Evolutionary conservation across 2,113 vertebrate species (phyloP).

Genomic region (Hippolais icterina): DNA sequence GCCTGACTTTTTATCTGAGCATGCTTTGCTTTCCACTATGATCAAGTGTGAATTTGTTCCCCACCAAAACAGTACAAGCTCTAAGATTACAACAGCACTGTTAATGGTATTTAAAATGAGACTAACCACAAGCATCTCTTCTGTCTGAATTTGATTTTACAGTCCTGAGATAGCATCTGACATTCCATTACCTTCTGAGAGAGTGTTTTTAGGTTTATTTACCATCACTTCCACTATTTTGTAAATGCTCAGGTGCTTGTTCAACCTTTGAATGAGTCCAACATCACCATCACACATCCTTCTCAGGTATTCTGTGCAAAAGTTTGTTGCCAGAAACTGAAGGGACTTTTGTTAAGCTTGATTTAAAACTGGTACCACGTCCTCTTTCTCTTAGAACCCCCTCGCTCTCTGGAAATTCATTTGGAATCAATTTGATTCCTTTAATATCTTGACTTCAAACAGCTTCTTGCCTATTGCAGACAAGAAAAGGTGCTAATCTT

Average conservation of each 20-base stretch:
- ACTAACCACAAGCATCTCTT: not conserved
- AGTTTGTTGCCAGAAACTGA: not conserved
- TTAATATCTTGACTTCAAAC: not conserved
- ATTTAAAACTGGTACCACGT: not conserved
- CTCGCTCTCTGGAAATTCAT: not conserved
- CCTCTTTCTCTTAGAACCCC: not conserved
- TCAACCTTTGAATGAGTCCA: not conserved
- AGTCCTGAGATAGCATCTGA: not conserved
- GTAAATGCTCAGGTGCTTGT: not conserved
- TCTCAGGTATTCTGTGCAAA: not conserved
- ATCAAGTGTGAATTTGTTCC: not conserved
- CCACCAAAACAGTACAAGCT: not conserved
- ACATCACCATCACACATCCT: not conserved
- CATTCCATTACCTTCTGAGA: not conserved
- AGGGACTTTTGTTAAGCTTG: not conserved
- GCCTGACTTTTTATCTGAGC: not conserved
- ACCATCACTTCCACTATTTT: not conserved
- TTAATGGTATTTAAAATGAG: not conserved
- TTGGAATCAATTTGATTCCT: not conserved
- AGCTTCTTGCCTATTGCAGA: not conserved
- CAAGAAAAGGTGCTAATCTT: not conserved
- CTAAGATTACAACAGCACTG: not conserved
- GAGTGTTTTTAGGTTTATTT: not conserved
- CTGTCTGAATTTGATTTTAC: not conserved
- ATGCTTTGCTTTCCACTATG: not conserved